Evolutionary conservation across 64 coral and sea anemone genomes (phyloP).

Genomic region (Montipora sp.): DNA sequence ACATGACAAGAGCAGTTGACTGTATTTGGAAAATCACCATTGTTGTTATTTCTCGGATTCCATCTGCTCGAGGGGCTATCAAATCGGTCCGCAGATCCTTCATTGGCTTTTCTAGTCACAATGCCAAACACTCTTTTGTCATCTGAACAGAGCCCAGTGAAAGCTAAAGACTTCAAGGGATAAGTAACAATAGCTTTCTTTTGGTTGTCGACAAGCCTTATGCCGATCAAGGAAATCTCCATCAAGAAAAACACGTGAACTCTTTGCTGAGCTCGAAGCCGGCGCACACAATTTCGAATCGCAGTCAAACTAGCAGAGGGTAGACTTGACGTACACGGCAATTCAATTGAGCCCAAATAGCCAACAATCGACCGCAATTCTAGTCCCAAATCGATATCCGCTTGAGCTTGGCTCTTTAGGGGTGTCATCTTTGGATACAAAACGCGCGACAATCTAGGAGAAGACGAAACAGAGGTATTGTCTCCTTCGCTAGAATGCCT

Average conservation of each 20-base stretch:
- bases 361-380: conserved; percentile 79
- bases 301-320: conserved; percentile 81
- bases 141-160: conserved; percentile 86
- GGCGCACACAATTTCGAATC: conserved; percentile 82
- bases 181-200: conserved; percentile 81
- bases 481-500: conserved; percentile 51
- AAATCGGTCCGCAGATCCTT: conserved; percentile 19
- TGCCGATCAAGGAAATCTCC: conserved; percentile 74
- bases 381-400: conserved; percentile 43
- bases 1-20: conserved; percentile 97
- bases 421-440: conserved; percentile 54
- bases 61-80: conserved; percentile 26
- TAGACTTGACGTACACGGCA: conserved; percentile 81
- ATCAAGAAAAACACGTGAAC: conserved; percentile 79
- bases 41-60: conserved; percentile 36
- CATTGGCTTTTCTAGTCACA: conserved; percentile 81
- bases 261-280: conserved; percentile 83
- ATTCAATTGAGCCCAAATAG: conserved; percentile 95
- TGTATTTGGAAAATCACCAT: conserved; percentile 48
- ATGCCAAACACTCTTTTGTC: conserved; percentile 95
- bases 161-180: conserved; percentile 83
- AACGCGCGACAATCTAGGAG: conserved; percentile 32
- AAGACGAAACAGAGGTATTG: neutral
- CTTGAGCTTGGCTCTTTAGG: neutral
- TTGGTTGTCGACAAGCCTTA: conserved; percentile 72